Percentiles rank a stretch among this genome's conserved stretches.
These are phyloP conservation scores for Campoplex capitator DNA, from an alignment of 2,888 invertebrate genomes.

Conservation along the genomic window DNA sequence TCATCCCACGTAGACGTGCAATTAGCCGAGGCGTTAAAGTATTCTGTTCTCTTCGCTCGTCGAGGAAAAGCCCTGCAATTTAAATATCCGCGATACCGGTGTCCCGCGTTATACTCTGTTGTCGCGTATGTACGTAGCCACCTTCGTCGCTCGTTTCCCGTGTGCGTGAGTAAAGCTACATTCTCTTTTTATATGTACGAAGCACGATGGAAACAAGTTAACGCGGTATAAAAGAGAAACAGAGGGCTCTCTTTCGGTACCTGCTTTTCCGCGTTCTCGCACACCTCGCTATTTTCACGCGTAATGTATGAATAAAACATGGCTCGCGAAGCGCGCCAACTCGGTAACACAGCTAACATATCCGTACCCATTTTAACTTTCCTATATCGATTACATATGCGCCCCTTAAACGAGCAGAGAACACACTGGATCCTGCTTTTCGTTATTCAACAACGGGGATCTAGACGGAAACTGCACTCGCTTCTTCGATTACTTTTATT, in stretches of 20 bases:
- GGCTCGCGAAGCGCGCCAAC: slow-evolving; percentile 64
- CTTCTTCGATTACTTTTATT: slow-evolving; percentile 38
- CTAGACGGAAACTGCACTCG: slow-evolving; percentile 34
- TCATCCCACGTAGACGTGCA: slow-evolving; percentile 74
- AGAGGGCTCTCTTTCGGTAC: slow-evolving; percentile 56
- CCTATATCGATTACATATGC: slow-evolving; percentile 27
- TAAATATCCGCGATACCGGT: slow-evolving; percentile 77
- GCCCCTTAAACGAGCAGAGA: slow-evolving; percentile 40
- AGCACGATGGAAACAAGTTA: slow-evolving; percentile 49
- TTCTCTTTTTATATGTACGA: slow-evolving; percentile 35
- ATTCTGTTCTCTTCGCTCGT: slow-evolving; percentile 75
- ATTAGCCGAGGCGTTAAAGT: slow-evolving; percentile 81
- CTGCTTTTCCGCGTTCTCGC: slow-evolving; percentile 59
- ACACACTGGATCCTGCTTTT: slow-evolving; percentile 31
- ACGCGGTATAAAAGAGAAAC: slow-evolving; percentile 43
- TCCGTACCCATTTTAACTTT: slow-evolving; percentile 29
- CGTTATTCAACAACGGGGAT: slow-evolving; percentile 45
- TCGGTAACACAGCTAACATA: slow-evolving; percentile 56
- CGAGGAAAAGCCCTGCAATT: slow-evolving; percentile 78
- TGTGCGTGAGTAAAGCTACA: background rate
- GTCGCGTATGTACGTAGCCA: slow-evolving; percentile 23
- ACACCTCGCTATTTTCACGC: slow-evolving; percentile 74
- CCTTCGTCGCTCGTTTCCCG: background rate
- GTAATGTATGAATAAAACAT: slow-evolving; percentile 83
- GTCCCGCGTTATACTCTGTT: slow-evolving; percentile 46